phyloP scores from a whole-genome alignment of 1,140 invertebrate genomes.

The Aphis gossypii region DNA sequence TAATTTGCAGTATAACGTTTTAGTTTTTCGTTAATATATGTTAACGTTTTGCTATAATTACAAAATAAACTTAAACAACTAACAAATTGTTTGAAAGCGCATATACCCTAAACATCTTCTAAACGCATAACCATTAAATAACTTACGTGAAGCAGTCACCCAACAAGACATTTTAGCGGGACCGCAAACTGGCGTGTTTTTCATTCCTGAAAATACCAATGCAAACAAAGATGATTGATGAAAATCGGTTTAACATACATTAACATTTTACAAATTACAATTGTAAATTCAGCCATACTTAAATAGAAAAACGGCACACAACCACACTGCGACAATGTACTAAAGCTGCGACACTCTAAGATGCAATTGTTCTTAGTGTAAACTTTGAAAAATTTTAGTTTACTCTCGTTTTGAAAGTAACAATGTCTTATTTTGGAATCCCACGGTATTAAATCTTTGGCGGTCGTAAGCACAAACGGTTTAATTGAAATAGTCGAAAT shows the following conservation, averaged over 20 bases:
- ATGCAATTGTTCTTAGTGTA: constrained; percentile 65
- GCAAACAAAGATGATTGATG: background rate
- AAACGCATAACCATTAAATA: background rate
- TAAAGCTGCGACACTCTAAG: constrained; percentile 64
- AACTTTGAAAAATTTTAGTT: constrained; percentile 70
- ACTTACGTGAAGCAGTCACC: background rate
- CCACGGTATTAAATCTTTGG: constrained; percentile 45
- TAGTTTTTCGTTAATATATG: background rate
- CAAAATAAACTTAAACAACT: background rate
- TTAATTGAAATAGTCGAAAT: constrained; percentile 30
- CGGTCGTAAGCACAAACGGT: constrained; percentile 38
- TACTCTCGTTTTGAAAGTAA: constrained; percentile 70
- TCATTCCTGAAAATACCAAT: background rate
- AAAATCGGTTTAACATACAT: background rate
- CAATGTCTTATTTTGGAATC: constrained; percentile 63
- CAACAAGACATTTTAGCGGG: constrained; percentile 18
- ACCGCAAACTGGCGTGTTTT: constrained; percentile 32
- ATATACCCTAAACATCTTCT: background rate
- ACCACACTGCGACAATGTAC: constrained; percentile 51
- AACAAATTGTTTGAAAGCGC: background rate
- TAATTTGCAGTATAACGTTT: background rate
- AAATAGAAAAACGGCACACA: constrained; percentile 59
- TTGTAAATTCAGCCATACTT: constrained; percentile 51
- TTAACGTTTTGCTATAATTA: background rate
- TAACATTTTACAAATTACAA: too few species aligned